Base-by-base conservation (phyloP, 2,113 vertebrate species). In the Peromyscus californicus region DNA sequence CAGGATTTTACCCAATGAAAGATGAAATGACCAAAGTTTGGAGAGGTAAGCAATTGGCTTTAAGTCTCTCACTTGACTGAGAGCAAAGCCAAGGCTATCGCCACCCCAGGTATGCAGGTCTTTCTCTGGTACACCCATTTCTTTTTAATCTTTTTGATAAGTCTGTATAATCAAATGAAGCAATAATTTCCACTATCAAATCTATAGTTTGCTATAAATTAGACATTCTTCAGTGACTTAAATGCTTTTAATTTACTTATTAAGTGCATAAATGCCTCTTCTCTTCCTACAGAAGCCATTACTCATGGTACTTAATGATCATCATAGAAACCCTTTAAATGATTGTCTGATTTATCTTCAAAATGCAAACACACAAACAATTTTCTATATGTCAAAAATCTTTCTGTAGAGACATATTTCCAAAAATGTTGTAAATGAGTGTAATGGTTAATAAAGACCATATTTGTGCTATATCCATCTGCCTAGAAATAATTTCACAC, bases 191-290 rank as follows among this genome's bases (percentile, higher is more conserved):
- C 54, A 8, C 80, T 29, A 91, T 57, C 70, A 67, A 45, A 54
- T 22, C 48, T 89, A 42, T 59, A 69, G 2, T 24, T 96, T 63
- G 51, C 42, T 80, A 72, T 57, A 89, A 93, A 91, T 75, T 75
- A 83, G 19, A 2, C 51, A 24, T 84, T 94, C 95, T 79, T 69
- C 70, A 78, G 16, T 42, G 33, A 69, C 42, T 90, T 94, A 92
- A 88, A 90, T 54, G 51, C 39, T 96, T 96, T 33, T n/a, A 89
- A 51, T 95, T 78, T 95, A 92, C 57, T 87, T 84, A 76, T 95
- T 89, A 94, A 94, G 74, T 65, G n/a, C 48, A 36, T 79, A 89
- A 86, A 51, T 65, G 57, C 22, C 69, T n/a, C 21, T 63, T 95
- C n/a, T 89, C 57, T 92, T 92, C 79, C 75, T 74, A 26, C 1